Percentiles rank a stretch among this genome's conserved stretches.
These are phyloP conservation scores for Liasis olivaceus DNA, from an alignment of 2,797 vertebrate species.

Conservation along the genomic window DNA sequence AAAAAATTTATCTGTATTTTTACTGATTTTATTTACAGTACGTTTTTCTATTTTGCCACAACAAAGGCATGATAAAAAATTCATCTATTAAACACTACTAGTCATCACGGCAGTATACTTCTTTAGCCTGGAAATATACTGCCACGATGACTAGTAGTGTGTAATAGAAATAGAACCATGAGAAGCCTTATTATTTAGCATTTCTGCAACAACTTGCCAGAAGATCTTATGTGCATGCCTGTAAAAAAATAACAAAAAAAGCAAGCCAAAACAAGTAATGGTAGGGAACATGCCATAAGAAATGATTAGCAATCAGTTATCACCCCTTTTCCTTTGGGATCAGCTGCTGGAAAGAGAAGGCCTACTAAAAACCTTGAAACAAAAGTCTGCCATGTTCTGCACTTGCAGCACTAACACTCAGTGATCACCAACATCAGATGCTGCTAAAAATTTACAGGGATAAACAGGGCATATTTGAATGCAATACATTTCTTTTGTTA, in stretches of 20 bases:
- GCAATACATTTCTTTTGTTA: conserved; percentile 18
- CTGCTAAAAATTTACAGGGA: background rate
- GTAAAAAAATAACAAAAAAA: background rate
- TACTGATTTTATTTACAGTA: background rate
- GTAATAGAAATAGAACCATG: background rate
- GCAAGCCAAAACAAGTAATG: background rate
- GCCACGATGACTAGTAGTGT: too few species aligned
- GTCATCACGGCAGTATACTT: background rate
- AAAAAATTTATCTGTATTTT: background rate
- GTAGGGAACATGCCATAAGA: background rate
- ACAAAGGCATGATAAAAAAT: background rate
- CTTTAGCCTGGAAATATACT: background rate
- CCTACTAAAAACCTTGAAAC: background rate
- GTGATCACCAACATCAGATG: background rate
- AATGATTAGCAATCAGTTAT: background rate
- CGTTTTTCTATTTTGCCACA: background rate
- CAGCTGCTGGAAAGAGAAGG: background rate
- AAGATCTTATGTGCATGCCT: background rate
- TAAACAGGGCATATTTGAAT: background rate
- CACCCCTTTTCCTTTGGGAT: background rate
- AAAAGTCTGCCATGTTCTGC: background rate
- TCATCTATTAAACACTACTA: background rate
- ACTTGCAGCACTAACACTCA: background rate
- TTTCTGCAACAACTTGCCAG: background rate
- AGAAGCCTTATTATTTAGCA: background rate